phyloP scores from a whole-genome alignment of 2,113 vertebrate species.

The Xiphophorus hellerii region DNA sequence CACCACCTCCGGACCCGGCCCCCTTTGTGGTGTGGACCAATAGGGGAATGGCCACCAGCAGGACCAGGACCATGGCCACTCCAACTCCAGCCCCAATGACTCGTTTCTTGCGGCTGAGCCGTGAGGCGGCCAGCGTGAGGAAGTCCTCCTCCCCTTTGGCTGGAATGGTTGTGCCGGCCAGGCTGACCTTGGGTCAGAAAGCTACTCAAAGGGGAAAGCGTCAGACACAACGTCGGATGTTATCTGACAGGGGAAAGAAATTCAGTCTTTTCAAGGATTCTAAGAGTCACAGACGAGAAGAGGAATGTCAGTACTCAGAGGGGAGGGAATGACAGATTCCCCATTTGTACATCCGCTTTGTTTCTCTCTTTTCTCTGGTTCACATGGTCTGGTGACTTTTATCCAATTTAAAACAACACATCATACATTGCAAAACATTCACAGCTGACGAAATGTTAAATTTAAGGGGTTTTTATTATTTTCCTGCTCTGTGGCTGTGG shows the following conservation, averaged over 20 bases:
- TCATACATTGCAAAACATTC: slow-evolving; percentile 17
- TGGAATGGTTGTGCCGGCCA: slow-evolving; percentile 87
- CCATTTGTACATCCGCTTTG: slow-evolving; percentile 48
- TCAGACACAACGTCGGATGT: slow-evolving; percentile 9
- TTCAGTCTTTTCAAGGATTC: slow-evolving; percentile 2
- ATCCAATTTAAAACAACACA: slow-evolving; percentile 16
- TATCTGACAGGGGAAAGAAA: not conserved
- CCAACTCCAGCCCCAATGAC: slow-evolving; percentile 93
- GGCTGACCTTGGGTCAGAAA: slow-evolving; percentile 67
- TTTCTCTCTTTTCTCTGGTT: slow-evolving; percentile 22
- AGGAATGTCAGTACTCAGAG: slow-evolving; percentile 29
- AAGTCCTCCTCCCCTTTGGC: slow-evolving; percentile 94
- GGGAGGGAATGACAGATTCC: slow-evolving; percentile 32
- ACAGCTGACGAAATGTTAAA: slow-evolving; percentile 10
- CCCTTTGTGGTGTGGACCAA: slow-evolving; percentile 93
- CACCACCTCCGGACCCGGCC: slow-evolving; percentile 81
- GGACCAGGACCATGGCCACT: slow-evolving; percentile 95
- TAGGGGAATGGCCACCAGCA: slow-evolving; percentile 94
- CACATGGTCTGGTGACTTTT: slow-evolving; percentile 16
- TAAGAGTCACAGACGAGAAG: slow-evolving; percentile 16
- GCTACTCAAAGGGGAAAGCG: slow-evolving; percentile 36
- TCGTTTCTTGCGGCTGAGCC: slow-evolving; percentile 91
- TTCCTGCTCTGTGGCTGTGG: slow-evolving; percentile 27
- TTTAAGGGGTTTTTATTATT: slow-evolving; percentile 5
- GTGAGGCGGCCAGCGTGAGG: slow-evolving; percentile 93